Base-by-base conservation (phyloP, 2,113 vertebrate species). In the Xiphophorus couchianus region DNA sequence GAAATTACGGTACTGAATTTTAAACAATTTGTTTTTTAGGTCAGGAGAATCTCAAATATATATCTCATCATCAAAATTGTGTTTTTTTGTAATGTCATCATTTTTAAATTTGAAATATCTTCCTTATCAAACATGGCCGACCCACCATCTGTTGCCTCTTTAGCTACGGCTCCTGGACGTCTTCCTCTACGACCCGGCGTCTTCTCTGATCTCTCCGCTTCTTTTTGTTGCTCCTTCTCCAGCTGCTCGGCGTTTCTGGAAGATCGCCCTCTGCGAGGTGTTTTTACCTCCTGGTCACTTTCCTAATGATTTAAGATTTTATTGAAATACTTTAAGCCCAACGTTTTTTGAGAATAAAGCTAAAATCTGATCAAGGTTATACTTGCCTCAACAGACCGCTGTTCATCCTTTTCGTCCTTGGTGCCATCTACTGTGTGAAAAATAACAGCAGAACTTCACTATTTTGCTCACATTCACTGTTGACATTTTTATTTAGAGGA, bases 191-290 rank as follows among this genome's bases (percentile, higher is more conserved):
- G 71, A 7, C 66, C 74, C 29, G 29, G 61, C 2, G 82, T 73
- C 76, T 89, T 88, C 66, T 85, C 88, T 4, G 3, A 4, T 29
- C 73, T 85, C 71, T 85, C 88, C 0, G 69, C 11, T 63, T 84
- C 77, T 82, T 69, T 15, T 25, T 61, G 17, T 42, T 69, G 71
- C 0, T 81, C 81, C 60, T 67, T 88, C 25, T 71, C 86, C 8
- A 69, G 72, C 29, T 91, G 87, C 15, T 84, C 82, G 0, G 25
- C 22, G 17, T 63, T 29, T 84, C 61, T 89, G 15, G 90, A 84
- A 10, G 88, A 85, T 62, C 84, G 88, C 76, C 88, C 87, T 69
- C 89, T 83, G 35, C 84, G 88, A n/a, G 82, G 88, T 1, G 74
- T 75, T 88, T 80, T 88, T 39, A 81, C 76, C n/a, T 88, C 84